Percentiles rank a stretch among this genome's conserved stretches.
These are phyloP conservation scores for Lamellibrachia satsuma DNA, from an alignment of 2,888 invertebrate species.

Conservation along the genomic window DNA sequence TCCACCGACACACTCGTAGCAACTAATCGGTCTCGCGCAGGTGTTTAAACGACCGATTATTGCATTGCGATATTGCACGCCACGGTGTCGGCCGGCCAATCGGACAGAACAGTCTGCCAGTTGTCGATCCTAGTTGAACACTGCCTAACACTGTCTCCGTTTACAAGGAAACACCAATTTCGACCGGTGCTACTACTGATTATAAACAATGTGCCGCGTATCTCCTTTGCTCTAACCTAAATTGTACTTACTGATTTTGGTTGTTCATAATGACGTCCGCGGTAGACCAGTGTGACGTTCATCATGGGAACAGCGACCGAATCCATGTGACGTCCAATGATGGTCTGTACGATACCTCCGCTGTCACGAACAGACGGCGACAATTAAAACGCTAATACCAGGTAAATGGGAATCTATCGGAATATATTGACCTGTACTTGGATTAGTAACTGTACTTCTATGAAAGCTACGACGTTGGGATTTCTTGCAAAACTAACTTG, in stretches of 20 bases:
- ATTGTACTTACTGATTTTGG: neutral
- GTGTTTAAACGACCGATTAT: no score
- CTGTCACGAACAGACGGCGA: conserved; percentile 21
- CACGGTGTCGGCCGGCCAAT: neutral
- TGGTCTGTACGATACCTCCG: conserved; percentile 39
- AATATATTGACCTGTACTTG: neutral
- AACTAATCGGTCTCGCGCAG: no score
- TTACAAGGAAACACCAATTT: neutral
- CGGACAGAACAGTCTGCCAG: neutral
- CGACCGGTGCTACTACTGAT: neutral
- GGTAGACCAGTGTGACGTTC: conserved; percentile 24
- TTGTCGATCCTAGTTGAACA: neutral
- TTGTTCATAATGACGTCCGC: neutral
- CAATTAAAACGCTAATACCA: neutral
- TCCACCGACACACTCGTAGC: no score
- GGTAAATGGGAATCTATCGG: neutral
- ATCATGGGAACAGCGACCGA: conserved; percentile 38
- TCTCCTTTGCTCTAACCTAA: neutral
- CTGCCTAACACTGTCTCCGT: neutral
- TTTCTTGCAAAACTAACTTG: no score
- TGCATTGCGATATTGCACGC: no score
- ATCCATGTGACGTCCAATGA: conserved; percentile 34
- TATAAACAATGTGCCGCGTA: neutral
- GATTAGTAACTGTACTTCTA: neutral
- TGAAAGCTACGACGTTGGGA: neutral